phyloP scores from a whole-genome alignment of 37 sponge, comb jelly and placozoan genomes.

The Halisarca cf. caerulea region DNA sequence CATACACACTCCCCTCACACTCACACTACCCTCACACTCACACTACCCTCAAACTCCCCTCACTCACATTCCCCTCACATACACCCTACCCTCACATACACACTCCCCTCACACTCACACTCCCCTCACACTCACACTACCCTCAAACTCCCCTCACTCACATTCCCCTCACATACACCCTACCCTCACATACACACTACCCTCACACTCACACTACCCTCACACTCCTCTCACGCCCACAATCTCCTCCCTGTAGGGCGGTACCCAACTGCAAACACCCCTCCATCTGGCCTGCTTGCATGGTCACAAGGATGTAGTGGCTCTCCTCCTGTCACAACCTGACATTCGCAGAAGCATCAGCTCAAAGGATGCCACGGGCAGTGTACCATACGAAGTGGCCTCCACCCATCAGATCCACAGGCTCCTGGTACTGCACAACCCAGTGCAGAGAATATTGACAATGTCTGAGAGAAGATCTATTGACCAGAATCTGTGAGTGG shows the following conservation, averaged over 20 bases:
- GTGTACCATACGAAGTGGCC: conserved; percentile 87
- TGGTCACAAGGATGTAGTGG: conserved; percentile 36
- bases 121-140: background rate
- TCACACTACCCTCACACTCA: background rate
- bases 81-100: background rate
- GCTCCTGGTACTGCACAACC: conserved; percentile 59
- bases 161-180: background rate
- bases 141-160: background rate
- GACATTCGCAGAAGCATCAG: conserved; percentile 25
- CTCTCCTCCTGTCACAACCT: conserved; percentile 39
- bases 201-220: background rate
- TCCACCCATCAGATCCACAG: conserved; percentile 70
- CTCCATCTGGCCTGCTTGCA: conserved; percentile 64
- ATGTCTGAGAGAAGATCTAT: conserved; percentile 2
- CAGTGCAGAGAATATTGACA: conserved; percentile 10
- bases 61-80: no score
- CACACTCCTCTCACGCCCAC: no score
- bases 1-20: background rate
- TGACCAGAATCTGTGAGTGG: background rate
- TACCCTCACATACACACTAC: background rate
- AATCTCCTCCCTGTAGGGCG: conserved; percentile 28
- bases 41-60: no score
- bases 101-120: background rate
- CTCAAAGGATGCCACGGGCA: conserved; percentile 66
- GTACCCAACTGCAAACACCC: conserved; percentile 33